Evolutionary conservation across 2,888 invertebrate species (phyloP), one percentile per base, ranked within the genome.

Genomic region (Gymnoscelis rufifasciata): DNA sequence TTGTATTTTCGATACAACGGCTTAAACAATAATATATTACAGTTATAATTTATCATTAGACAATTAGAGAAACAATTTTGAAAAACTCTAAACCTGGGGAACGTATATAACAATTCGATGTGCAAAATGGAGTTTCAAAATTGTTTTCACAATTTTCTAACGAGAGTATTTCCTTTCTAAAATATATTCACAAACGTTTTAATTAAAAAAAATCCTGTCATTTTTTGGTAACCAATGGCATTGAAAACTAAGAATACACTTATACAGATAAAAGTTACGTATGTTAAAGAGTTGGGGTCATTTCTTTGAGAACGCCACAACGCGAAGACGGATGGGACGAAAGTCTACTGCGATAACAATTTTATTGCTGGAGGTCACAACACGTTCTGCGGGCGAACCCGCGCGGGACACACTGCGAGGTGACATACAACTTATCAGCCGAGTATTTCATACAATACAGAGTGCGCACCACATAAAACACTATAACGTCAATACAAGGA

Each of bases 181-280:
- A 80, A 74, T 79, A 82, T 84, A 86, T 83, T 83, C 84, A 86
- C 82, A 83, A 83, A 76, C 73, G 74, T 83, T 78, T 81, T 66
- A 78, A 73, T 80, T 78, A 78, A 80, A 78, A n/a, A 26, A 43
- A 75, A 83, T 88, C 87, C 87, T 88, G 87, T 88, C 86, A 84
- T 84, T 84, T 46, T 84, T 86, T 87, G 87, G 87, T 88, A 88
- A 88, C 87, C 84, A 83, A 87, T 88, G 86, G 84, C 86, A 82
- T 83, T 79, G 79, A 78, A 78, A 81, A 82, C 74, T 76, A 78
- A 78, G 72, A 68, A 75, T 75, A 82, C 78, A 80, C 76, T 77
- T 75, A 82, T 60, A 72, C 60, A 60, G 64, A 70, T 72, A 72
- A 74, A 19, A 79, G 71, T 86, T 87, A 86, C 86, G 86, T 86